Evolutionary conservation across 1,140 invertebrate species (phyloP), one percentile per base, ranked within the genome.

Genomic region (Micrasema longulum): DNA sequence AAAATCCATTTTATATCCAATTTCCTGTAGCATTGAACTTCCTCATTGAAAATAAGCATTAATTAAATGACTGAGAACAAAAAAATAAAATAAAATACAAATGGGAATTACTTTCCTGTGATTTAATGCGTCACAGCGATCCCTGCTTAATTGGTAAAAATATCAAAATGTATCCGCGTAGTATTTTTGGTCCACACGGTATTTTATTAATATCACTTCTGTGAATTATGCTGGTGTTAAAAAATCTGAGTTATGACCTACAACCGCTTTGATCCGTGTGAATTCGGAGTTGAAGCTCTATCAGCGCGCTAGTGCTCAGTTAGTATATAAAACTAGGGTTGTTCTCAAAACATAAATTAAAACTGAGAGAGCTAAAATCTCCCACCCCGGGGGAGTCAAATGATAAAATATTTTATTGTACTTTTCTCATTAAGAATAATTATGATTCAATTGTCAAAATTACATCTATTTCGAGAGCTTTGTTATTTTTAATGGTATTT

Each of bases 391-490:
- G 55, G 35, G 57, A 53, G 43, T 57, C 35, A 1, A 20, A 20
- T 45, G n/a, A 14, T 20, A 26, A 41, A 20, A 60, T 60, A 20
- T 43, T 26, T 52, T 65, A 55, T 55, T 63, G 18, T 31, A 26
- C 35, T 66, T 66, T 70, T 31, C 73, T 75, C 73, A 75, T 75
- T 75, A 71, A 75, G 70, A 45, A 70, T 75, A 75, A 75, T 75
- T 75, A 75, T 60, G 69, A 75, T 69, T 71, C 73, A 71, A 75
- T 75, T 75, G 73, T 71, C 62, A 22, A 71, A 66, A 57, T 63
- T 45, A 48, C 43, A 74, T 66, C 67, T 43, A 60, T 69, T 69
- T 69, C 23, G 11, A 66, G 43, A 36, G 45, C 48, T 35, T 50
- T 36, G 31, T 66, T 11, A 18, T 64, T 47, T 47, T 36, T 35